These are phyloP conservation scores for Tanytarsus gracilentus DNA, from an alignment of 2,888 invertebrate genomes.

Conservation along the genomic window DNA sequence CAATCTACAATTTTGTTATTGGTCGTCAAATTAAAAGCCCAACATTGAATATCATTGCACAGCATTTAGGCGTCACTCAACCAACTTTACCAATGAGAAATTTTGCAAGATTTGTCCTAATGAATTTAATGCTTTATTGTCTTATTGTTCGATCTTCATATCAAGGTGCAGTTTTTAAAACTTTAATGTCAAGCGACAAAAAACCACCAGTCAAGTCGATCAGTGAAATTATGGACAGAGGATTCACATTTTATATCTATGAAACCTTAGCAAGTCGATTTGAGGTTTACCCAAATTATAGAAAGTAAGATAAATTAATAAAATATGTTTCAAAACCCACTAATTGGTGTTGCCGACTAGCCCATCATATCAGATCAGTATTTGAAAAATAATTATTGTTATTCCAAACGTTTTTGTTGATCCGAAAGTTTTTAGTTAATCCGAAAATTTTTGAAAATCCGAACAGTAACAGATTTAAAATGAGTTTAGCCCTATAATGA, in stretches of 20 bases:
- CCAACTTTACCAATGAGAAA: not conserved
- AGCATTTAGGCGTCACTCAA: not conserved
- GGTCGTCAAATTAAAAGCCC: not conserved
- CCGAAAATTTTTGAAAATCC: not conserved
- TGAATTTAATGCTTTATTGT: not conserved
- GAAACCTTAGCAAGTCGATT: not conserved
- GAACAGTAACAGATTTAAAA: not conserved
- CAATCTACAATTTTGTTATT: slow-evolving; percentile 5
- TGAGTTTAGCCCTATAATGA: not conserved
- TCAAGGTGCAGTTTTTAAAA: slow-evolving; percentile 9
- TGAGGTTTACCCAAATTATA: not conserved
- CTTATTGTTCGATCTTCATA: slow-evolving; percentile 12
- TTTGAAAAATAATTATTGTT: too few relatives aligned
- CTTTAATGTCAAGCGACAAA: not conserved
- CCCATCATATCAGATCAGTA: not conserved
- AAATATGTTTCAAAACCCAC: too few relatives aligned
- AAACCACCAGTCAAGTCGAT: not conserved
- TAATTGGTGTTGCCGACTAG: too few relatives aligned
- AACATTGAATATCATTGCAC: not conserved
- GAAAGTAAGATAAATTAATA: not conserved
- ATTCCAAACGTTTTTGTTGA: not conserved
- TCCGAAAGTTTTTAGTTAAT: too few relatives aligned
- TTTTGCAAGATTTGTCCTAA: slow-evolving; percentile 5
- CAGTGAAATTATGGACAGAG: not conserved
- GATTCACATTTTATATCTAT: not conserved